phyloP scores from a whole-genome alignment of 2,113 vertebrate genomes.

The Brienomyrus longianalis region DNA sequence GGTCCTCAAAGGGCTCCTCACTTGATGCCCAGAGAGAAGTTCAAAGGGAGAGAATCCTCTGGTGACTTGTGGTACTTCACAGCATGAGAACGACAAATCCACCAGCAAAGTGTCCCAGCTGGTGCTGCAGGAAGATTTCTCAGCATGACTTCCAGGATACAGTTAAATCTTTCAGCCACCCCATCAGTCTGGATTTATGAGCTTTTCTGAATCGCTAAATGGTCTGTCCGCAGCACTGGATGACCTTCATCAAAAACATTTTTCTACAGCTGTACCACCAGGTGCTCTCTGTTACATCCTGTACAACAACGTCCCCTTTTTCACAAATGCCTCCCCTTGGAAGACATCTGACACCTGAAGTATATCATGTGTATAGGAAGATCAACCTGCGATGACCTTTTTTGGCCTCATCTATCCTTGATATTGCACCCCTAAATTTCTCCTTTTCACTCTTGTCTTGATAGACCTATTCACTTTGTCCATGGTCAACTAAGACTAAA shows the following conservation, averaged over 20 bases:
- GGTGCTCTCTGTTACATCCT: not conserved
- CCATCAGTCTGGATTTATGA: not conserved
- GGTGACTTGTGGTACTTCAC: not conserved
- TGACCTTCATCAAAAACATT: constrained; percentile 2
- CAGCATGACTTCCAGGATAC: not conserved
- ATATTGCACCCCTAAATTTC: not conserved
- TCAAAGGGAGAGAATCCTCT: not conserved
- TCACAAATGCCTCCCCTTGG: not conserved
- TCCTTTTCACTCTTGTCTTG: not conserved
- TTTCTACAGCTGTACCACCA: not conserved
- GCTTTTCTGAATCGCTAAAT: not conserved
- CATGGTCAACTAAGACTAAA: not conserved
- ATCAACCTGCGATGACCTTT: not conserved
- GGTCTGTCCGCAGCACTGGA: not conserved
- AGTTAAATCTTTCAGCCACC: constrained; percentile 3
- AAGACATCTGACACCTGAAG: not conserved
- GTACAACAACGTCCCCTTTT: not conserved
- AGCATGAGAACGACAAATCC: not conserved
- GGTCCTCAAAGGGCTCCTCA: not conserved
- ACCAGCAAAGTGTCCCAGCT: not conserved
- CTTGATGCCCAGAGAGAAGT: not conserved
- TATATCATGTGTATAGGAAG: not conserved
- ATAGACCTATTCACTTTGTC: not conserved
- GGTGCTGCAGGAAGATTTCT: not conserved
- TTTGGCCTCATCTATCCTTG: not conserved